phyloP scores from a whole-genome alignment of 2,888 invertebrate species.

The Ganaspis brasiliensis region DNA sequence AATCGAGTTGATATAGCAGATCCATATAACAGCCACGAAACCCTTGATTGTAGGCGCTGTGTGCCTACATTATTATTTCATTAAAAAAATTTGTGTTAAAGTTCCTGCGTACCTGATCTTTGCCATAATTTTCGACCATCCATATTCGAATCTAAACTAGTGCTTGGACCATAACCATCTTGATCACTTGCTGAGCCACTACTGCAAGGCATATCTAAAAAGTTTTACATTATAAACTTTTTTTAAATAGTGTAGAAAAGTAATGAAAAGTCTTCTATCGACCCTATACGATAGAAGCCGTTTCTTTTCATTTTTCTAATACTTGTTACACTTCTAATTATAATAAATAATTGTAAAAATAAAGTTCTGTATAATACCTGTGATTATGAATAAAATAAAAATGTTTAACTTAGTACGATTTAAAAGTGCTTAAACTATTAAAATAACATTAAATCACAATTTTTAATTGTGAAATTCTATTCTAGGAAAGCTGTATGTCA shows the following conservation, averaged over 20 bases:
- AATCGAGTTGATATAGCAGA: too few relatives aligned
- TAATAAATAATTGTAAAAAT: background rate
- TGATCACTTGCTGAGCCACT: constrained; percentile 84
- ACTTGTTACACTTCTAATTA: background rate
- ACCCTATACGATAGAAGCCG: constrained; percentile 32
- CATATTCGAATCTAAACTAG: constrained; percentile 83
- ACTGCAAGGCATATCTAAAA: constrained; percentile 80
- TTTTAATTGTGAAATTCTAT: too few relatives aligned
- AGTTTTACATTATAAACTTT: constrained; percentile 45
- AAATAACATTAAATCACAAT: too few relatives aligned
- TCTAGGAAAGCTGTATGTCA: too few relatives aligned
- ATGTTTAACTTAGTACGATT: too few relatives aligned
- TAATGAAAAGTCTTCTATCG: background rate
- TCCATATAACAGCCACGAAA: too few relatives aligned
- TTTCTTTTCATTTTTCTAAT: background rate
- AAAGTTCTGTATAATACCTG: too few relatives aligned
- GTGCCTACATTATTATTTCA: constrained; percentile 9
- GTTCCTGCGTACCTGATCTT: constrained; percentile 75
- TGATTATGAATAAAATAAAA: too few relatives aligned
- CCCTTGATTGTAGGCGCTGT: too few relatives aligned
- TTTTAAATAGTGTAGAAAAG: background rate
- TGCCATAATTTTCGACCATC: constrained; percentile 78
- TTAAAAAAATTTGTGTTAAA: background rate
- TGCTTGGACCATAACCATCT: constrained; percentile 83
- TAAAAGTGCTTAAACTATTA: too few relatives aligned